Base-by-base conservation (phyloP, 2,888 invertebrate species). In the Drosophila lacicola region DNA sequence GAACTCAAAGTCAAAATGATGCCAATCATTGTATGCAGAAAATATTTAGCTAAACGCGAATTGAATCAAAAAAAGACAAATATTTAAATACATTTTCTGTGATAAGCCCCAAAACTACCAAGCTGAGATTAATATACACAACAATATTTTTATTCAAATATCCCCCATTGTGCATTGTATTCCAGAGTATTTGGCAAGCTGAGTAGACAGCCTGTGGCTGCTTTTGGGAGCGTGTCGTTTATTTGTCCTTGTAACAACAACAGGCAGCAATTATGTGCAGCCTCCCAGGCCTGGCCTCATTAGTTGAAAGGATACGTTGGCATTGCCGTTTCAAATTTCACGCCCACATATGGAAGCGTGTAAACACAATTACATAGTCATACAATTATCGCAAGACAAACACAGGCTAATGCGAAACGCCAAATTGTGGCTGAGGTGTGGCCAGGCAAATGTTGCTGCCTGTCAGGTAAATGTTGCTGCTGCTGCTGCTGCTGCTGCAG, bases 351-450 rank as follows among this genome's bases (percentile, higher is more conserved):
- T 36, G 70, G 21, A 51, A 54, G 60, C 63, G 58, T 64, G 78
- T 72, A 84, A 87, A 86, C 77, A 83, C 86, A 88, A 85, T 86
- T 88, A 83, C 68, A 83, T 82, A 88, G 77, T 80, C 83, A 88
- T 70, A 83, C 88, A 84, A 84, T 88, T 84, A 83, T 82, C 74
- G 50, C 75, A 82, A 80, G 86, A 88, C 82, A 83, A 83, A 82
- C 70, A 80, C 44, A 64, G 84, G 66, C 88, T 87, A 88, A 83
- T 85, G 80, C 85, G 78, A 82, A 87, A 70, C 78, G 80, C 75
- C 88, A 82, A 85, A 83, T 78, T 83, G 82, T 71, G 80, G 83
- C 66, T 68, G 60, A 70, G 70, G 73, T 80, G 75, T 62, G 81
- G 82, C 85, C 64, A 80, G 85, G 82, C 69, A 70, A 76, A 77